Evolutionary conservation across 2,888 invertebrate genomes (phyloP), one percentile per base, ranked within the genome.

Genomic region (Torymus aiolomorphi): DNA sequence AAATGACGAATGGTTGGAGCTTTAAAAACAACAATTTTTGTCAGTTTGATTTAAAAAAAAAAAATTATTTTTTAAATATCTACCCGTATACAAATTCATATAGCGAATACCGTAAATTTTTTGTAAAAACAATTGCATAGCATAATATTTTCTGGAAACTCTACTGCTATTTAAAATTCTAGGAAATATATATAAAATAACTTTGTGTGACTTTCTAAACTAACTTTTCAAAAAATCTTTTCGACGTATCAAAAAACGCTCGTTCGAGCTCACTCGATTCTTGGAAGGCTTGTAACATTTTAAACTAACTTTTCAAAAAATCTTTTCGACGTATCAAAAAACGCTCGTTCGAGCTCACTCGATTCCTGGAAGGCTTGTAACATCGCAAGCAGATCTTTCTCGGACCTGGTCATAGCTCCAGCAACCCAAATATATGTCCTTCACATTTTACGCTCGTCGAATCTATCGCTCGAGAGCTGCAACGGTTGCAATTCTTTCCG

Each of bases 341-440:
- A 59, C 2, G 20, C 49, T 42, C 3, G 2, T 0, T 51, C 8
- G 49, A 31, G 84, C 91, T 89, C 85, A 94, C 94, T 93, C 92
- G 86, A n/a, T 94, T 92, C 78, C 91, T 92, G 82, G 91, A 91
- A 0, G 93, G 92, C 87, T 94, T 93, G 86, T 94, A 94, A 88
- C 93, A 93, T 92, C 83, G 92, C 92, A 74, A 94, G 91, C 0
- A 92, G 92, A 31, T 91, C 91, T 78, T 92, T 92, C 86, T 92
- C 92, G 84, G 92, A 92, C 20, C 92, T 92, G 11, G 93, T 93
- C 93, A 95, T 93, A 57, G 95, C 95, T 59, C 95, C 95, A 13
- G 94, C 94, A 65, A 94, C 94, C 95, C 95, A 95, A 88, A n/a
- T n/a, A 95, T 94, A 84, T 93, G 92, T 84, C 94, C 93, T 49